Evolutionary conservation across 2,113 vertebrate species (phyloP), one percentile per base, ranked within the genome.

Genomic region (Calidris pygmaea): DNA sequence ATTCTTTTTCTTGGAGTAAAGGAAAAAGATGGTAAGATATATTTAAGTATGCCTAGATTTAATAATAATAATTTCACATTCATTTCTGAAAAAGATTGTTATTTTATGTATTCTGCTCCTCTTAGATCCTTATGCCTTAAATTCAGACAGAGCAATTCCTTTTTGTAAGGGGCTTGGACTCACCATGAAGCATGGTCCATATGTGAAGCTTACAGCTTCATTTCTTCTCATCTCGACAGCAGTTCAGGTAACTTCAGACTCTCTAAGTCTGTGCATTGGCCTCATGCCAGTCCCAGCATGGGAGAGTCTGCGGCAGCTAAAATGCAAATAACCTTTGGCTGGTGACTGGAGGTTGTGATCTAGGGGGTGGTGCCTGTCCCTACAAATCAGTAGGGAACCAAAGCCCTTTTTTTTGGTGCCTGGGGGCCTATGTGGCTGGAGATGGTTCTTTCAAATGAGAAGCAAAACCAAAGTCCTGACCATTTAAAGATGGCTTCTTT

Each of bases 181-280:
- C 97, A 99, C 99, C 52, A 98, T 99, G 98, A 98, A 97, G 92
- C 98, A 99, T 3, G 97, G 98, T 4, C 99, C 99, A 2, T 99
- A 99, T 78, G 96, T 99, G 95, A 99, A 97, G 34, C 98, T 99
- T 70, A 99, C 99, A 2, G 97, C 98, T 30, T 98, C 99, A 9
- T 99, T 99, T 97, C 98, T 99, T 96, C 98, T 99, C 98, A 99
- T 99, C 96, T 99, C 99, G 0, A 98, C 99, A 37, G 99, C 99
- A 30, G 98, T 99, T 90, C 99, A 99, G 99, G 99, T 99, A 98
- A 96, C 66, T 77, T 66, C 71, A 92, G 65, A 75, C 62, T 84
- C 34, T 89, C n/a, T 48, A 30, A 76, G 41, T 58, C 70, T 73
- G 39, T 70, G 53, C 12, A 6, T 39, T 93, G 85, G 55, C 78